Evolutionary conservation across 2,113 vertebrate genomes (phyloP).

Genomic region (Solea solea): DNA sequence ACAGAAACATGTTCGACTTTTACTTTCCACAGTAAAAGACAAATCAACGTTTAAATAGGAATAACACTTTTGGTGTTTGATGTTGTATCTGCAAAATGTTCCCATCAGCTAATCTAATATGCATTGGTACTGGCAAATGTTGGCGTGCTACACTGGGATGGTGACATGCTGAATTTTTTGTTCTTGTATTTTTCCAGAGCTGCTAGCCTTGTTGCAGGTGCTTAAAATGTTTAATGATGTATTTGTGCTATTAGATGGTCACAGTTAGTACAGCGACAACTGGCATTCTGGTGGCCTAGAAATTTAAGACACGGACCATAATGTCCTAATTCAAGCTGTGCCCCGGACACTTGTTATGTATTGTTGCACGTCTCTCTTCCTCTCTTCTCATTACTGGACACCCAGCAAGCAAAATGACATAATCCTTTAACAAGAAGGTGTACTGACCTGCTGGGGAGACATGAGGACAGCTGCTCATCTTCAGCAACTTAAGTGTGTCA

Average conservation of each 20-base stretch:
- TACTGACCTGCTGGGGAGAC: constrained; percentile 78
- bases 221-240: too few relatives aligned
- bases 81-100: background rate
- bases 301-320: background rate
- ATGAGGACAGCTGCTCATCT: constrained; percentile 93
- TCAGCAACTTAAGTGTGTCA: constrained; percentile 90
- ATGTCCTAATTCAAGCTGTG: background rate
- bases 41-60: background rate
- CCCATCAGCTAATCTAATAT: too few relatives aligned
- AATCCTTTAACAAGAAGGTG: background rate
- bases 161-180: too few relatives aligned
- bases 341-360: background rate
- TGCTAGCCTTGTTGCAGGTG: too few relatives aligned
- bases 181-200: too few relatives aligned
- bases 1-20: too few relatives aligned
- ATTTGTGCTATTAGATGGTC: background rate
- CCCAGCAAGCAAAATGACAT: background rate
- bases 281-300: background rate
- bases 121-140: too few relatives aligned
- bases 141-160: too few relatives aligned
- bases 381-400: background rate
- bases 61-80: background rate
- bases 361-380: background rate
- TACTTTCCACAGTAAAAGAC: too few relatives aligned
- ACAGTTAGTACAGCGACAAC: background rate